Evolutionary conservation across 92 coral and sea anemone genomes (phyloP).

Genomic region (Heteractis magnifica): DNA sequence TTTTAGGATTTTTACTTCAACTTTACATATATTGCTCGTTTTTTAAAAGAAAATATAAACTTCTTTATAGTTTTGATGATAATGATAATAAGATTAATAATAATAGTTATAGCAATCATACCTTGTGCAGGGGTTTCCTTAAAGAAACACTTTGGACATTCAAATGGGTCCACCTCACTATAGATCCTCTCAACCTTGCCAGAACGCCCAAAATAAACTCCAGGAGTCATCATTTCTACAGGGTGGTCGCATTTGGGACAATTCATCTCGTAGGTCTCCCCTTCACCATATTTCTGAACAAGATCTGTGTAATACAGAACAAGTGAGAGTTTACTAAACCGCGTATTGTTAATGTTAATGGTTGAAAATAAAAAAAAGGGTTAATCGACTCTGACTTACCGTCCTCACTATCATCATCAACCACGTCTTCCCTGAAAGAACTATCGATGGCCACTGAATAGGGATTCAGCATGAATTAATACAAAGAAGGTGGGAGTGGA

Average conservation of each 20-base stretch:
- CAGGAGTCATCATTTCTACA: slow-evolving; percentile 26
- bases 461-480: too few relatives aligned
- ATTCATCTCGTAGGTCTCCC: slow-evolving; percentile 13
- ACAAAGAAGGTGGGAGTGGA: too few relatives aligned
- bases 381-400: too few relatives aligned
- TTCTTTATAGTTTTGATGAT: too few relatives aligned
- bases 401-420: slow-evolving; percentile 4
- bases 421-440: slow-evolving; percentile 7
- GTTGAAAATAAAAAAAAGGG: too few relatives aligned
- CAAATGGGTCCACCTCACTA: slow-evolving; percentile 29
- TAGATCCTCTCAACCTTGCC: slow-evolving; percentile 25
- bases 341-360: neutral
- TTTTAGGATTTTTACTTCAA: neutral
- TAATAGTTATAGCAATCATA: neutral
- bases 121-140: neutral
- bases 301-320: slow-evolving; percentile 7
- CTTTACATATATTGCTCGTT: neutral
- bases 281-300: slow-evolving; percentile 37
- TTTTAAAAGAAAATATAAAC: too few relatives aligned
- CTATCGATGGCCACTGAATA: slow-evolving; percentile 9
- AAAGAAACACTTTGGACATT: neutral
- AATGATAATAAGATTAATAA: too few relatives aligned
- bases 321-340: neutral
- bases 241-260: slow-evolving; percentile 29
- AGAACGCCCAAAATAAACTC: slow-evolving; percentile 16